phyloP scores from a whole-genome alignment of 2,797 vertebrate species.

The Chelidonichthys spinosus region DNA sequence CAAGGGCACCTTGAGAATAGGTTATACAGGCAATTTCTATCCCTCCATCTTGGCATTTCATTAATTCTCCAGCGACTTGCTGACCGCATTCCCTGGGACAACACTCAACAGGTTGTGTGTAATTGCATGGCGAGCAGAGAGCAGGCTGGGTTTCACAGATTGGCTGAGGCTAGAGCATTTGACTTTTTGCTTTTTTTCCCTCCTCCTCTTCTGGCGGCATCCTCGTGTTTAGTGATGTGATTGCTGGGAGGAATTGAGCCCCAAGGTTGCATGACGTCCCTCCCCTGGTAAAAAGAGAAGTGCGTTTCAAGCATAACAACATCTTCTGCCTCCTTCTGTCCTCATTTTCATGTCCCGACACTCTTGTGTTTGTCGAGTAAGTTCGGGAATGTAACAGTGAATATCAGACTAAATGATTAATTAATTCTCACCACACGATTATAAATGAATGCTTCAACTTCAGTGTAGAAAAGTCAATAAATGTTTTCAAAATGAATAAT shows the following conservation, averaged over 20 bases:
- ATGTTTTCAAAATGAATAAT: not conserved
- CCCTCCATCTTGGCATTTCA: conserved; percentile 83
- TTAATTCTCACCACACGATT: not conserved
- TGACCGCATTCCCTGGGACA: conserved; percentile 80
- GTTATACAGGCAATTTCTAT: conserved; percentile 85
- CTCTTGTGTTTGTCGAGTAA: conserved; percentile 11
- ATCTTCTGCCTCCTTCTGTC: conserved; percentile 47
- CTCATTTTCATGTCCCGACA: conserved; percentile 25
- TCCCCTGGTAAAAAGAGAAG: conserved; percentile 40
- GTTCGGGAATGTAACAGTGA: not conserved
- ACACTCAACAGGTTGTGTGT: conserved; percentile 87
- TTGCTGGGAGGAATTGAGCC: conserved; percentile 61
- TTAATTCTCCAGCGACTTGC: conserved; percentile 85
- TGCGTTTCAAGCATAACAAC: conserved; percentile 49
- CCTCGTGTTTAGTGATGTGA: conserved; percentile 75
- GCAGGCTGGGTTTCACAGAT: conserved; percentile 74
- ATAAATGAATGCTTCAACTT: not conserved
- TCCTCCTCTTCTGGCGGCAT: conserved; percentile 55
- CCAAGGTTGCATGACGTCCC: conserved; percentile 49
- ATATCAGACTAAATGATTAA: not conserved
- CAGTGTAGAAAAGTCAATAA: not conserved
- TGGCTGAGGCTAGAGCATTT: conserved; percentile 70
- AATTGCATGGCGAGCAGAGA: conserved; percentile 80
- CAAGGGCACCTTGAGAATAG: conserved; percentile 86
- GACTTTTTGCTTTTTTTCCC: conserved; percentile 29